Evolutionary conservation across 2,113 vertebrate species (phyloP).

Genomic region (Amblyopsis rosae): DNA sequence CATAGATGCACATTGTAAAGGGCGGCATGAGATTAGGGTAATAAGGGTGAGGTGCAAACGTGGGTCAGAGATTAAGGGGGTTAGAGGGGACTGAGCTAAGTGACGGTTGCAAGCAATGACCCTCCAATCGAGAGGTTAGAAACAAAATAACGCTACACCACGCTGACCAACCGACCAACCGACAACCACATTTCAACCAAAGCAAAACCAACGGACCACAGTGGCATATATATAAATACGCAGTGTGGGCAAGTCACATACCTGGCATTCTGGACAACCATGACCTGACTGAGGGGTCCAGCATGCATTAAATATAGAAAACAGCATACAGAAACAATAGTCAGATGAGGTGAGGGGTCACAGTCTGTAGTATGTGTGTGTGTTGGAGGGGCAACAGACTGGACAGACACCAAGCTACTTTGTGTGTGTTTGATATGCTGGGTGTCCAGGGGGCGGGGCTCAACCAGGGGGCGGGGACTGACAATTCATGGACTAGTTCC

Average conservation of each 20-base stretch:
- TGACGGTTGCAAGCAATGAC: conserved; percentile 16
- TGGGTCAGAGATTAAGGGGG: conserved; percentile 20
- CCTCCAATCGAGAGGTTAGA: conserved; percentile 10
- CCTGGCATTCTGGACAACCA: conserved; percentile 99
- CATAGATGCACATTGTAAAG: conserved; percentile 13
- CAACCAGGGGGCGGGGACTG: too few species aligned
- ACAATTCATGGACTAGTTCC: too few species aligned
- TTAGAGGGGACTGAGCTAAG: conserved; percentile 36
- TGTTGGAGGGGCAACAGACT: conserved; percentile 4
- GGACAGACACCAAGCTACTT: conserved; percentile 9
- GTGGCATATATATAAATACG: conserved; percentile 20
- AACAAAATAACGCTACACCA: conserved; percentile 14
- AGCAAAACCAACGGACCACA: conserved; percentile 57
- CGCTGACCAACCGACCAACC: conserved; percentile 20
- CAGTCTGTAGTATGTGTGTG: conserved; percentile 35
- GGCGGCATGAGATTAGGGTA: conserved; percentile 25
- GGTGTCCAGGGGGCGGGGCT: too few species aligned
- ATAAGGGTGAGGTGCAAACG: conserved; percentile 11
- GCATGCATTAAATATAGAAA: conserved; percentile 80
- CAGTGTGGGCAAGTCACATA: conserved; percentile 73
- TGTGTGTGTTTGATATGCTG: conserved; percentile 15
- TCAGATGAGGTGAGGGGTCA: conserved; percentile 71
- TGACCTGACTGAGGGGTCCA: conserved; percentile 96
- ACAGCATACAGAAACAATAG: conserved; percentile 79
- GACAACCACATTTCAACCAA: conserved; percentile 56